These are phyloP conservation scores for Corythornis cristatus DNA, from an alignment of 2,113 vertebrate genomes.

Conservation along the genomic window DNA sequence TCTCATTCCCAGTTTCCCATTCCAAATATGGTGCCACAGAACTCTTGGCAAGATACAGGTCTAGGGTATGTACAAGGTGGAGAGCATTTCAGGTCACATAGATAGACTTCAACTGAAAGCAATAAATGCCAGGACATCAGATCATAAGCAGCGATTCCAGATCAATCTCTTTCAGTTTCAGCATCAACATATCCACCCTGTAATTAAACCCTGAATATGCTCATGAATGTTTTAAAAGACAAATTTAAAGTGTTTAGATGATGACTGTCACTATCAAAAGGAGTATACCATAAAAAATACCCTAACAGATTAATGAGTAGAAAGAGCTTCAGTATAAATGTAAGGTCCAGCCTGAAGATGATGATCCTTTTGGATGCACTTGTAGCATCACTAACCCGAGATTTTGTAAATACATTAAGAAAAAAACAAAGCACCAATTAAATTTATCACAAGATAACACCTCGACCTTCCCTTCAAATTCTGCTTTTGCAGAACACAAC, in stretches of 20 bases:
- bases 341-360: not conserved
- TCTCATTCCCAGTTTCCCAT: not conserved
- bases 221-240: not conserved
- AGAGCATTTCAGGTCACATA: not conserved
- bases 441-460: not conserved
- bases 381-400: rapidly evolving
- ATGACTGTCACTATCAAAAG: not conserved
- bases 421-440: not conserved
- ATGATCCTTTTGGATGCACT: not conserved
- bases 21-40: not conserved
- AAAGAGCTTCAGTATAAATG: not conserved
- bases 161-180: not conserved
- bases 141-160: not conserved
- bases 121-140: not conserved
- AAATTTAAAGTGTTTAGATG: not conserved
- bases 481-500: not conserved
- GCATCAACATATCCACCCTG: not conserved
- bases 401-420: not conserved
- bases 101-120: not conserved
- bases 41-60: not conserved
- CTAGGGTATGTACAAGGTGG: not conserved
- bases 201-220: not conserved
- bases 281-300: not conserved
- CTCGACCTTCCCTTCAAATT: not conserved
- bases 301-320: not conserved